Evolutionary conservation across 1,140 invertebrate species (phyloP).

Genomic region (Drosophila ficusphila): DNA sequence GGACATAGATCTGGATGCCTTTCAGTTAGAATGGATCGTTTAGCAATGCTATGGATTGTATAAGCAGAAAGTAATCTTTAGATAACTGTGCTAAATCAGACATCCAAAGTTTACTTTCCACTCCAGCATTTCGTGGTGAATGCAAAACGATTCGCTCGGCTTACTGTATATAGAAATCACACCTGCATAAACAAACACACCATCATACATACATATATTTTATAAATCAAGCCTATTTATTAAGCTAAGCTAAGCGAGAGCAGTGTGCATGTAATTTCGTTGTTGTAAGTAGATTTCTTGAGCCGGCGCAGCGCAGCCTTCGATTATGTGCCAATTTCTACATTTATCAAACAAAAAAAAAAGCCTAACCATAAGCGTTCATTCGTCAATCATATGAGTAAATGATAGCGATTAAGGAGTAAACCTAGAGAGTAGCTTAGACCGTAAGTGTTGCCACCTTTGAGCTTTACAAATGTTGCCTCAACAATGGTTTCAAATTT

Average conservation of each 20-base stretch:
- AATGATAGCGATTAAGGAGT: constrained; percentile 28
- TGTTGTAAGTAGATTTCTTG: constrained; percentile 64
- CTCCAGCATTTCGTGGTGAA: background rate
- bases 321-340: constrained; percentile 79
- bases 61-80: background rate
- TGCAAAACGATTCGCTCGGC: background rate
- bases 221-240: constrained; percentile 51
- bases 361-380: constrained; percentile 18
- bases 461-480: constrained; percentile 82
- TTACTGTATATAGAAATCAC: constrained; percentile 33
- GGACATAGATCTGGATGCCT: constrained; percentile 46
- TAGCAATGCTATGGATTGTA: background rate
- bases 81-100: background rate
- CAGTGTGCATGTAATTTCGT: constrained; percentile 35
- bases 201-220: constrained; percentile 45
- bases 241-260: constrained; percentile 37
- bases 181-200: constrained; percentile 36
- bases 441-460: constrained; percentile 76
- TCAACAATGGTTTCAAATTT: constrained; percentile 78
- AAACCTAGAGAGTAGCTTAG: constrained; percentile 41
- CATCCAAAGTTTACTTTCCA: background rate
- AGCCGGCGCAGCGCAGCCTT: constrained; percentile 75
- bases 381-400: constrained; percentile 43
- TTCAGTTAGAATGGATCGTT: constrained; percentile 13
- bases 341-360: constrained; percentile 49